Evolutionary conservation across 1,140 invertebrate species (phyloP).

Genomic region (Drosophila malerkotliana): DNA sequence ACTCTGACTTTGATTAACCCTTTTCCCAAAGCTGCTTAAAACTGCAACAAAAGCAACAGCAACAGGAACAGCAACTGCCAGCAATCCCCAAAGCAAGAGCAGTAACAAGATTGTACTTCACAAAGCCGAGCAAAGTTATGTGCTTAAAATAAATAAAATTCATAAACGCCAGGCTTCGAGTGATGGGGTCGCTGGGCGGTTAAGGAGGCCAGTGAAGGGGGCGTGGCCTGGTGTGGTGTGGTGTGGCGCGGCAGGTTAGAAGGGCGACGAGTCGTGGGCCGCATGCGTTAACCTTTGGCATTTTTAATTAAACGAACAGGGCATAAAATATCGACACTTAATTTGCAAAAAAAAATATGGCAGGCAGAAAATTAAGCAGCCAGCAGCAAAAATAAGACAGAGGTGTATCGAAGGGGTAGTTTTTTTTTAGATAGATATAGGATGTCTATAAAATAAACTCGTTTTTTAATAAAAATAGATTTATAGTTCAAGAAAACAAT

Average conservation of each 20-base stretch:
- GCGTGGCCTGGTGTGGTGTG: neutral
- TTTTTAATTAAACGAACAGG: slow-evolving; percentile 80
- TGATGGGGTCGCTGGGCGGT: slow-evolving; percentile 27
- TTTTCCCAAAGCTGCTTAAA: slow-evolving; percentile 70
- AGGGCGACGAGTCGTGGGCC: slow-evolving; percentile 39
- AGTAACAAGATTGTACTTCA: slow-evolving; percentile 46
- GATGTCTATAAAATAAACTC: no score
- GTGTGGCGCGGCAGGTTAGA: slow-evolving; percentile 3
- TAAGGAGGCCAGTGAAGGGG: neutral
- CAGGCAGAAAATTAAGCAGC: slow-evolving; percentile 76
- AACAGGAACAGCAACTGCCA: slow-evolving; percentile 28
- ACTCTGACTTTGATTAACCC: slow-evolving; percentile 65
- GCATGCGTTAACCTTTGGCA: slow-evolving; percentile 79
- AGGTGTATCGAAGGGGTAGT: slow-evolving; percentile 1
- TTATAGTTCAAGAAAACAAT: no score
- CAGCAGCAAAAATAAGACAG: slow-evolving; percentile 44
- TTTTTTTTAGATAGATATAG: neutral
- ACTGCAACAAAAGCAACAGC: slow-evolving; percentile 57
- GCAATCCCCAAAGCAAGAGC: slow-evolving; percentile 52
- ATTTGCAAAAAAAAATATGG: slow-evolving; percentile 74
- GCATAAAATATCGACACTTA: slow-evolving; percentile 82
- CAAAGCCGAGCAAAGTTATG: slow-evolving; percentile 61
- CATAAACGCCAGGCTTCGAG: slow-evolving; percentile 57
- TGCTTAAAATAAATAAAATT: slow-evolving; percentile 75
- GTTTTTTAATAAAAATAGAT: no score